Conservation (phyloP, 92 coral and sea anemone genomes). For the Epizoanthus scotinus region DNA sequence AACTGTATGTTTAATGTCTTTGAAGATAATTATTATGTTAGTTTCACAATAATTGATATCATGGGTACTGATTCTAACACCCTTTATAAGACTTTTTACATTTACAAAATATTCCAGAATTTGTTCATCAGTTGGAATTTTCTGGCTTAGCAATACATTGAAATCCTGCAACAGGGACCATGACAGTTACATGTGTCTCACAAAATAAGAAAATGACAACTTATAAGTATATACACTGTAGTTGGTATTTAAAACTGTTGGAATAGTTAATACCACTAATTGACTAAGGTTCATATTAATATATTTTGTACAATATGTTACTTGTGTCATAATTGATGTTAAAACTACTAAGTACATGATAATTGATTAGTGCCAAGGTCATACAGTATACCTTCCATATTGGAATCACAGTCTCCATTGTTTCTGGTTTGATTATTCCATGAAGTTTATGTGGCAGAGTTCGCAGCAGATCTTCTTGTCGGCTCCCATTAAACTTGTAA, state of each 20-base stretch:
- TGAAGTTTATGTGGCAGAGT: conserved; percentile 41
- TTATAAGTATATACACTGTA: too few relatives aligned
- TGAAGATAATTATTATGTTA: too few relatives aligned
- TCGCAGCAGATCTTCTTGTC: conserved; percentile 63
- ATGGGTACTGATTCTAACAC: too few relatives aligned
- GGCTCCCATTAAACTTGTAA: conserved; percentile 71
- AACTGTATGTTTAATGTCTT: too few relatives aligned
- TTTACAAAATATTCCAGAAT: conserved; percentile 23
- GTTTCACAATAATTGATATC: too few relatives aligned
- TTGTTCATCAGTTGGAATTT: conserved; percentile 49
- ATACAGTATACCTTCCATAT: conserved; percentile 27
- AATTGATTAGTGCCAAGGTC: too few relatives aligned
- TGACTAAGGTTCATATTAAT: too few relatives aligned
- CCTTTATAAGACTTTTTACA: neutral
- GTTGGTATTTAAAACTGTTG: too few relatives aligned
- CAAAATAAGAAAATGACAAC: neutral
- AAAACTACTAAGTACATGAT: neutral
- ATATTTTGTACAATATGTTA: too few relatives aligned
- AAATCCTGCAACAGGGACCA: conserved; percentile 39
- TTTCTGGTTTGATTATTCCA: conserved; percentile 35
- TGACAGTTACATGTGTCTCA: conserved; percentile 16
- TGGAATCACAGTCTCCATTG: conserved; percentile 34
- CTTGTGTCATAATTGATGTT: neutral
- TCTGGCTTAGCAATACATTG: conserved; percentile 8
- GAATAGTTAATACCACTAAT: too few relatives aligned